phyloP scores from a whole-genome alignment of 2,797 vertebrate genomes.

The Mionectes olivaceus region DNA sequence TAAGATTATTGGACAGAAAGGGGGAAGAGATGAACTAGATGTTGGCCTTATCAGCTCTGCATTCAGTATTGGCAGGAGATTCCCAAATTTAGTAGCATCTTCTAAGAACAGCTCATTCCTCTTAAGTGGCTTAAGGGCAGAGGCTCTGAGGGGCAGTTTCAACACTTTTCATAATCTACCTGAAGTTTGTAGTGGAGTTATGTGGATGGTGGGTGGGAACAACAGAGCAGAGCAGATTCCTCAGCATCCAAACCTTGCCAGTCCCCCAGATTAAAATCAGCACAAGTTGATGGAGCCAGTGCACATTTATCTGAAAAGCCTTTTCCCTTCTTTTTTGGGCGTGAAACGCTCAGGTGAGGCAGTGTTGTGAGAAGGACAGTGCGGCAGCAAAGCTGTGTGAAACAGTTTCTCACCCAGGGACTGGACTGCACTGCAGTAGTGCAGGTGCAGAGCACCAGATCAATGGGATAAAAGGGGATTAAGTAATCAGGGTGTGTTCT shows the following conservation, averaged over 20 bases:
- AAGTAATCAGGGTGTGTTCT: not conserved
- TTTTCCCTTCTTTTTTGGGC: not conserved
- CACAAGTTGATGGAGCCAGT: not conserved
- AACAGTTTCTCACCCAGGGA: not conserved
- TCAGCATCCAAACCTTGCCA: not conserved
- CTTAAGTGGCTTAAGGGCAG: not conserved
- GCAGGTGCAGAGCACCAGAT: not conserved
- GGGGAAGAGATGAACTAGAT: not conserved
- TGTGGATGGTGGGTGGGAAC: rapidly evolving
- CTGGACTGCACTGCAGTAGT: not conserved
- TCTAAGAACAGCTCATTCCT: not conserved
- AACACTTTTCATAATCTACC: not conserved
- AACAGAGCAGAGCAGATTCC: not conserved
- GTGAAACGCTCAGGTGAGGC: not conserved
- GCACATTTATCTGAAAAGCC: not conserved
- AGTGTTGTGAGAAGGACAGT: not conserved
- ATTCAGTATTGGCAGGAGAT: not conserved
- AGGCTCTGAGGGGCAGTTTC: not conserved
- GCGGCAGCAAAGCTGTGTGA: not conserved
- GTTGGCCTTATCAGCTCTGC: not conserved
- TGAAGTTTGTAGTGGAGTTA: not conserved
- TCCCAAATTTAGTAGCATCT: not conserved
- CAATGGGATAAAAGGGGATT: not conserved
- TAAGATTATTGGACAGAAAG: not conserved
- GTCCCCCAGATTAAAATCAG: not conserved